Evolutionary conservation across 1,140 invertebrate species (phyloP).

Genomic region (Drosophila mauritiana): DNA sequence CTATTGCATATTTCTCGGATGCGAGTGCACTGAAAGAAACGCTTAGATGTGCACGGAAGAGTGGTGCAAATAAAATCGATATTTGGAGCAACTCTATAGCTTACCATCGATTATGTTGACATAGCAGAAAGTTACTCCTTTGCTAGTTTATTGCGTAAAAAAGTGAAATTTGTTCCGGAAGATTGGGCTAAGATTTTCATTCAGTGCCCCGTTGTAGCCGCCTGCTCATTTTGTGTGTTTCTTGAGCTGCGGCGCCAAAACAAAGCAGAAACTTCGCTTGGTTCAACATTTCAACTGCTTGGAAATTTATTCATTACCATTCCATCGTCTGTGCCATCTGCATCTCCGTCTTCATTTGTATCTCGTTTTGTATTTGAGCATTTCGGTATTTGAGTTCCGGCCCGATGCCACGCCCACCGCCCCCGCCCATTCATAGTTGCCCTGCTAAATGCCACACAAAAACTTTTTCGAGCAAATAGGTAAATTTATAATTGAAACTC

Average conservation of each 20-base stretch:
- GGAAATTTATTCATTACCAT: constrained; percentile 71
- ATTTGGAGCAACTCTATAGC: too few species aligned
- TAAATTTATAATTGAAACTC: constrained; percentile 77
- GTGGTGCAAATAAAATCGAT: too few species aligned
- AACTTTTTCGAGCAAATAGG: constrained; percentile 44
- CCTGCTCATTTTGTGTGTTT: constrained; percentile 51
- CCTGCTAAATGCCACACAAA: constrained; percentile 32
- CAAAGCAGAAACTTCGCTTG: constrained; percentile 65
- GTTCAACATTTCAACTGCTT: constrained; percentile 76
- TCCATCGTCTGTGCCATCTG: not conserved
- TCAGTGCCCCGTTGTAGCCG: constrained; percentile 24
- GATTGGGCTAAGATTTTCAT: not conserved
- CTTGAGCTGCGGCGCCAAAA: constrained; percentile 65
- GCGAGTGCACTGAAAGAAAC: constrained; percentile 14
- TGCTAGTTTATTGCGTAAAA: too few species aligned
- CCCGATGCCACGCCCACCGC: constrained; percentile 1
- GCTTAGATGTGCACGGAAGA: too few species aligned
- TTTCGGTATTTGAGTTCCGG: constrained; percentile 65
- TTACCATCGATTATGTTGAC: too few species aligned
- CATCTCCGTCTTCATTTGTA: constrained; percentile 41
- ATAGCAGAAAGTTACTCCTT: too few species aligned
- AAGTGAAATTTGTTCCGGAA: too few species aligned
- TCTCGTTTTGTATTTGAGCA: constrained; percentile 68
- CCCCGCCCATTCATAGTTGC: too few species aligned
- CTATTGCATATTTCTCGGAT: constrained; percentile 33